Conservation (phyloP, 2,888 invertebrate genomes). For the Abrostola triplasia region DNA sequence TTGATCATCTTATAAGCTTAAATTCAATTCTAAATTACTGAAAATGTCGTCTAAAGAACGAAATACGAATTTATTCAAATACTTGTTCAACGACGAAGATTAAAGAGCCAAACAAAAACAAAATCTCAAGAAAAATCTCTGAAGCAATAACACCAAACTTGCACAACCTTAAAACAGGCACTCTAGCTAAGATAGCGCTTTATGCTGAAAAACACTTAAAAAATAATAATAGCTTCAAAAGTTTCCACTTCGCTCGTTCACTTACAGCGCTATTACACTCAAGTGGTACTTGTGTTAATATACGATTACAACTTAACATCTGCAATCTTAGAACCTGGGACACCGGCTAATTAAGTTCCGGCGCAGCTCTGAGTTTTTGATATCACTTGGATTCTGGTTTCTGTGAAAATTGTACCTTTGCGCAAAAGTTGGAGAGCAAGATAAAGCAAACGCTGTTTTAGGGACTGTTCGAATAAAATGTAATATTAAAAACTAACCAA, state of each 20-base stretch:
- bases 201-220: conserved; percentile 48
- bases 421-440: not conserved
- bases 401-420: not conserved
- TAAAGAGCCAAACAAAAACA: conserved; percentile 9
- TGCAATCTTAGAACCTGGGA: conserved; percentile 28
- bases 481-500: too few species aligned
- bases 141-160: conserved; percentile 18
- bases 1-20: too few species aligned
- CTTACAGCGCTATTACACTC: conserved; percentile 40
- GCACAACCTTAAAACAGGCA: conserved; percentile 27
- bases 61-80: not conserved
- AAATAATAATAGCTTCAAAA: conserved; percentile 38
- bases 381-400: conserved; percentile 3
- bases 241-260: conserved; percentile 35
- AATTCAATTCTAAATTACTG: too few species aligned
- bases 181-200: conserved; percentile 34
- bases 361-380: conserved; percentile 10
- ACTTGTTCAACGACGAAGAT: not conserved
- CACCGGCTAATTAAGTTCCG: conserved; percentile 31
- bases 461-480: not conserved
- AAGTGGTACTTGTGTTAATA: conserved; percentile 44
- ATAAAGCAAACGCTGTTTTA: not conserved
- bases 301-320: conserved; percentile 48
- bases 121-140: conserved; percentile 19
- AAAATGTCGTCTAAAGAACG: not conserved